A percentile compares a stretch with the other conserved stretches of the same genome.
Conservation (phyloP, 37 sponge, comb jelly and placozoan genomes). For the Diacarnus erythraeanus region DNA sequence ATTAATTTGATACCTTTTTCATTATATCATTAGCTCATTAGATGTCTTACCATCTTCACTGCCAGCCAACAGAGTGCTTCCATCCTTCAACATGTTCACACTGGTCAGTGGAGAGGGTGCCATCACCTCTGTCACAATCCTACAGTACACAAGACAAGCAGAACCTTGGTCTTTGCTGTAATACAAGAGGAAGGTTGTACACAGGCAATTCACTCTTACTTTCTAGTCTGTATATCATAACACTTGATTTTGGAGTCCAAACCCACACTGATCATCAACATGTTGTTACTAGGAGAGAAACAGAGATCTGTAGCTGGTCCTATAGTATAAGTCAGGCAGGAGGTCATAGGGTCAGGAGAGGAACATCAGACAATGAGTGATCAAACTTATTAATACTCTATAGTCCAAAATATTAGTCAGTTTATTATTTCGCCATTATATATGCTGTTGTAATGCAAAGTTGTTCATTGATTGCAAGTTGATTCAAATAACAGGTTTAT, state of each 20-base stretch:
- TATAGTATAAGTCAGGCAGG: constrained; percentile 3
- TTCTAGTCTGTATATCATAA: constrained; percentile 74
- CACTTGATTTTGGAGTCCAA: constrained; percentile 48
- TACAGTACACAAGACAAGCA: constrained; percentile 7
- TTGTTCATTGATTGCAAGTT: too few relatives aligned
- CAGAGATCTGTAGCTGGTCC: constrained; percentile 57
- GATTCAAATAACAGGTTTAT: too few relatives aligned
- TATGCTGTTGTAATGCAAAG: too few relatives aligned
- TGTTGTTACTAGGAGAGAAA: constrained; percentile 81
- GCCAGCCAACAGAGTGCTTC: constrained; percentile 67
- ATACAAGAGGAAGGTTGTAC: neutral
- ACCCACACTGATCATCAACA: constrained; percentile 73
- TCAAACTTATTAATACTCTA: too few relatives aligned
- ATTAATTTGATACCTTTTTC: too few relatives aligned
- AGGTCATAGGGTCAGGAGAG: too few relatives aligned
- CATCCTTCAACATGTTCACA: constrained; percentile 60
- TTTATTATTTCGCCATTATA: too few relatives aligned
- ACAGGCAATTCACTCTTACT: constrained; percentile 23
- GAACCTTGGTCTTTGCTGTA: neutral
- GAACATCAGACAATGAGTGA: too few relatives aligned
- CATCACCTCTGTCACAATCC: constrained; percentile 49
- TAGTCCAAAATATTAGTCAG: too few relatives aligned
- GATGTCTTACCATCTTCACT: constrained; percentile 76
- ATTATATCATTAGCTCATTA: too few relatives aligned
- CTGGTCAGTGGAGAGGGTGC: constrained; percentile 51